A percentile compares a stretch with the other conserved stretches of the same genome.
These are phyloP conservation scores for Xiphophorus birchmanni DNA, from an alignment of 2,797 vertebrate species.

Conservation along the genomic window DNA sequence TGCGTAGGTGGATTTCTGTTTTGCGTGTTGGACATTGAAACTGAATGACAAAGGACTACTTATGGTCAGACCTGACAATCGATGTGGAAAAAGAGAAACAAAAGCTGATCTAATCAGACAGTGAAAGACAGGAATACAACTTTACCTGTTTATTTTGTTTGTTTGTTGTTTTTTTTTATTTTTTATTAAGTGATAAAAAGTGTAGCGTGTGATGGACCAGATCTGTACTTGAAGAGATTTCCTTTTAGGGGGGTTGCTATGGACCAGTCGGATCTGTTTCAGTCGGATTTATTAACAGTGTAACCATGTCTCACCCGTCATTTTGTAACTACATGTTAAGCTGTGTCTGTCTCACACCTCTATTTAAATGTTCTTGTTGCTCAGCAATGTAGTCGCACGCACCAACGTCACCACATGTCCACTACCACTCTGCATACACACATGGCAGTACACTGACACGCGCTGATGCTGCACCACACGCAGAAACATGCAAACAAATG, in stretches of 20 bases:
- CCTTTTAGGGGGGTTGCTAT: conserved; percentile 52
- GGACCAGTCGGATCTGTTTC: conserved; percentile 43
- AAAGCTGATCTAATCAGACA: conserved; percentile 62
- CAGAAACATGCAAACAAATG: conserved; percentile 23
- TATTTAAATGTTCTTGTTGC: conserved; percentile 93
- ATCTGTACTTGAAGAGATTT: conserved; percentile 62
- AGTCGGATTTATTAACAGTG: conserved; percentile 75
- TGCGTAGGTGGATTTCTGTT: conserved; percentile 77
- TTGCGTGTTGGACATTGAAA: conserved; percentile 72
- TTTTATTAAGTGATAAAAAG: conserved; percentile 68
- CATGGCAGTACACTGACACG: conserved; percentile 40
- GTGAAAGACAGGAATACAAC: conserved; percentile 59
- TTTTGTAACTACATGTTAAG: conserved; percentile 92
- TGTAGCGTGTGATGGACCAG: conserved; percentile 72
- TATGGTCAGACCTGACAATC: conserved; percentile 91
- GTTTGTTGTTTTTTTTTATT: conserved; percentile 25
- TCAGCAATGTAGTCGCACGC: conserved; percentile 82
- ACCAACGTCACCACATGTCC: conserved; percentile 61
- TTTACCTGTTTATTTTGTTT: conserved; percentile 28
- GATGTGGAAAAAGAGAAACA: conserved; percentile 71
- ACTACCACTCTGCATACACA: conserved; percentile 56
- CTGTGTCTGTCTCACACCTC: conserved; percentile 92
- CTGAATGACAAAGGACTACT: conserved; percentile 72
- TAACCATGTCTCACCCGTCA: conserved; percentile 88
- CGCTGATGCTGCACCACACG: conserved; percentile 44